Evolutionary conservation across 2,888 invertebrate genomes (phyloP).

Genomic region (Maniola hyperantus): DNA sequence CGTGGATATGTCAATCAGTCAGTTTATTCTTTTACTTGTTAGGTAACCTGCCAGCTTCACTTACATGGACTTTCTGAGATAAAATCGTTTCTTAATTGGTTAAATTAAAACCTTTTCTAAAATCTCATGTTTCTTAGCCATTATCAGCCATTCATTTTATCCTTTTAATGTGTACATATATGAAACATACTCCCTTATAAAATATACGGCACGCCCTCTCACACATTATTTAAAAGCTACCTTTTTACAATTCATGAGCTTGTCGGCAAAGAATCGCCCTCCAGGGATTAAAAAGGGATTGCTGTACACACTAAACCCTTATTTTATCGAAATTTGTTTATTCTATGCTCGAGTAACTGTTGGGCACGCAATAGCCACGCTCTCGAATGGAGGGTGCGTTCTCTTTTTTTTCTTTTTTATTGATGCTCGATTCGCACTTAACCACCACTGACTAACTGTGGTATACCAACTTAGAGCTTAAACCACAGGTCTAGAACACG

Average conservation of each 20-base stretch:
- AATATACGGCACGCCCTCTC: constrained; percentile 8
- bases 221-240: constrained; percentile 24
- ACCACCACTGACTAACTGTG: background rate
- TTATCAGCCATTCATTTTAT: too few species aligned
- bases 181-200: background rate
- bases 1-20: too few species aligned
- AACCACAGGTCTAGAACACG: too few species aligned
- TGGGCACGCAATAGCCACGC: constrained; percentile 54
- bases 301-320: constrained; percentile 52
- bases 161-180: background rate
- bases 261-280: constrained; percentile 54
- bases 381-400: constrained; percentile 29
- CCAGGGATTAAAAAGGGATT: constrained; percentile 66
- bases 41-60: too few species aligned
- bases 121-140: too few species aligned
- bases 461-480: too few species aligned
- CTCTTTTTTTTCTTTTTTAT: background rate
- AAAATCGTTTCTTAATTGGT: too few species aligned
- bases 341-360: constrained; percentile 55
- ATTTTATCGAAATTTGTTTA: constrained; percentile 65
- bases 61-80: too few species aligned
- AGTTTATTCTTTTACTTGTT: too few species aligned
- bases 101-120: too few species aligned
- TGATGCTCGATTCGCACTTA: background rate
- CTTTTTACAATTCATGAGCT: constrained; percentile 25